phyloP scores from a whole-genome alignment of 30 jellyfish, hydroid and myxozoan genomes.

The Rhopilema esculentum region DNA sequence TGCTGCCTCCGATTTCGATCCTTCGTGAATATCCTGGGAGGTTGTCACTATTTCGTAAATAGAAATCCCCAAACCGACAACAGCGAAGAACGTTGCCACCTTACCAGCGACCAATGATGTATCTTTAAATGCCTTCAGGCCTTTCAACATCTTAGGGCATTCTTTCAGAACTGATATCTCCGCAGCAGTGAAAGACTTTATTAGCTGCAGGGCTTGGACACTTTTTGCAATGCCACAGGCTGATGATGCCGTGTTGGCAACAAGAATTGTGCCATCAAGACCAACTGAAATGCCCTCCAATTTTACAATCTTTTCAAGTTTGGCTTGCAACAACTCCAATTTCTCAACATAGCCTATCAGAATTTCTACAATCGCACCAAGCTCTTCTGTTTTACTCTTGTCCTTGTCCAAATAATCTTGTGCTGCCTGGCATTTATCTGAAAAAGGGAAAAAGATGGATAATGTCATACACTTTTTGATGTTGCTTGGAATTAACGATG shows the following conservation, averaged over 20 bases:
- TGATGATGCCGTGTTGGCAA: slow-evolving; percentile 15
- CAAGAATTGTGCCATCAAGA: slow-evolving; percentile 12
- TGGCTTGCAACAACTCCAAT: slow-evolving; percentile 12
- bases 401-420: slow-evolving; percentile 18
- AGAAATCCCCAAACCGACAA: slow-evolving; percentile 34
- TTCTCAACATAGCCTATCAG: slow-evolving; percentile 17
- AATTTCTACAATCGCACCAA: not conserved
- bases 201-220: slow-evolving; percentile 26
- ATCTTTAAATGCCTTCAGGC: slow-evolving; percentile 30
- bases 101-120: slow-evolving; percentile 44
- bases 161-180: slow-evolving; percentile 43
- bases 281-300: slow-evolving; percentile 8
- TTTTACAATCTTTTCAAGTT: not conserved
- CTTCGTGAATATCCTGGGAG: slow-evolving; percentile 40
- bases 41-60: slow-evolving; percentile 40
- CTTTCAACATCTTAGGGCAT: slow-evolving; percentile 45
- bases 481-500: too few relatives aligned
- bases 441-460: too few relatives aligned
- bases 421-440: slow-evolving; percentile 27
- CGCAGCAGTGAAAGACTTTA: slow-evolving; percentile 49
- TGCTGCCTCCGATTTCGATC: slow-evolving; percentile 48
- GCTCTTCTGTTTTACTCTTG: slow-evolving; percentile 3
- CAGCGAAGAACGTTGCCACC: slow-evolving; percentile 45
- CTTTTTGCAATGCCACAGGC: slow-evolving; percentile 30
- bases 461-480: too few relatives aligned